These are phyloP conservation scores for Limenitis arthemis DNA, from an alignment of 2,888 invertebrate species.

Conservation along the genomic window DNA sequence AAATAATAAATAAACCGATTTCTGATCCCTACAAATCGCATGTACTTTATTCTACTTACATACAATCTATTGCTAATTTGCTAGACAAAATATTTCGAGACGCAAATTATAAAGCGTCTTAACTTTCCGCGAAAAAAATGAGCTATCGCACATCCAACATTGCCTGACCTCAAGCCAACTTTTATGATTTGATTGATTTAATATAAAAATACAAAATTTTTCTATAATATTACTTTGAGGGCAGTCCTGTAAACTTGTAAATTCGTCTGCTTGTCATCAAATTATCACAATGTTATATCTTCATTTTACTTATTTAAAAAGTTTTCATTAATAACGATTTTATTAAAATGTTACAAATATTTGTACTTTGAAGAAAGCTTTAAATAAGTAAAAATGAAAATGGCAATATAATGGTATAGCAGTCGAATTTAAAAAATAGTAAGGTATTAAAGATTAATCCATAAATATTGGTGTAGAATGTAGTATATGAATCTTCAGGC, in stretches of 20 bases:
- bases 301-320: too few species aligned
- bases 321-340: too few species aligned
- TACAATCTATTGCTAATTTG: conserved; percentile 1
- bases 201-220: conserved; percentile 6
- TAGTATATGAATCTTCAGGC: not conserved
- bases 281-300: not conserved
- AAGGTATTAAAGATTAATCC: too few species aligned
- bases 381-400: too few species aligned
- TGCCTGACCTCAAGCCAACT: not conserved
- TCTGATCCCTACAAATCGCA: conserved; percentile 1
- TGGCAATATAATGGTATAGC: too few species aligned
- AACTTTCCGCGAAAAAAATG: not conserved
- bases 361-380: too few species aligned
- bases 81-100: conserved; percentile 6
- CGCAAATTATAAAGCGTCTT: conserved; percentile 1
- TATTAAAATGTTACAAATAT: too few species aligned
- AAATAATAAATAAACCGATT: conserved; percentile 3
- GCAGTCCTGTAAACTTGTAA: not conserved
- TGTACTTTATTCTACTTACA: not conserved
- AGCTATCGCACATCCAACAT: conserved; percentile 3
- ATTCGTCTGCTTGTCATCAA: not conserved
- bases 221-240: not conserved
- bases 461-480: too few species aligned
- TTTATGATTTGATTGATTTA: not conserved
- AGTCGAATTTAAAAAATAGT: too few species aligned